Evolutionary conservation across 2,113 vertebrate species (phyloP), one percentile per base, ranked within the genome.

Genomic region (Carettochelys insculpta): DNA sequence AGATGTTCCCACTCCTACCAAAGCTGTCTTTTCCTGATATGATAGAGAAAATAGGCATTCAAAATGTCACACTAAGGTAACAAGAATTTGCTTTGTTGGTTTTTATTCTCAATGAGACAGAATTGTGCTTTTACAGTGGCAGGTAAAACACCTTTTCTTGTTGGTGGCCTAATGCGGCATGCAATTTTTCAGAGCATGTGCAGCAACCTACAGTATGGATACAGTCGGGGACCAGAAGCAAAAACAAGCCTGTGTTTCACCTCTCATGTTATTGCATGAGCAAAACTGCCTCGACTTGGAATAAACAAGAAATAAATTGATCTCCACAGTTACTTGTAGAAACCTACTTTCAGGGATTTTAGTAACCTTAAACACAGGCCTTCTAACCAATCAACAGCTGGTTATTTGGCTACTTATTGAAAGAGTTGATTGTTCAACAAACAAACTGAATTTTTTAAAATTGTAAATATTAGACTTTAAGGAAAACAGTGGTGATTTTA

Each of bases 141-240:
- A 13, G 41, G 22, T 14, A 22, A 75, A 8, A 27, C 5, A 45
- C 41, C 45, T 45, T 45, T 45, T 11, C 38, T 38, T 43, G 3
- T 43, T 13, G n/a, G 19, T 68, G 10, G 2, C 11, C n/a, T 41
- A 41, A 65, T 20, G 7, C 14, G 52, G n/a, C 0, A 17, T 20
- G 14, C 13, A 17, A 53, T 83, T 87, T 41, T 77, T 47, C 4
- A 1, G 3, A 10, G 3, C 7, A 6, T 0, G 0, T n/a, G 3
- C 45, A 83, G 75, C 3, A 4, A 2, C 38, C 41, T 24, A 24
- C 24, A 24, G 41, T n/a, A 43, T 5, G 38, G 43, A 43, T 41
- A 73, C 38, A 73, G 41, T 83, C 31, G 13, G 6, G 43, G 3
- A 86, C 6, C 43, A 16, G 0, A 1, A 68, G 25, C 12, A 84